Evolutionary conservation across 2,888 invertebrate species (phyloP), one percentile per base, ranked within the genome.

Genomic region (Idaea dimidiata): DNA sequence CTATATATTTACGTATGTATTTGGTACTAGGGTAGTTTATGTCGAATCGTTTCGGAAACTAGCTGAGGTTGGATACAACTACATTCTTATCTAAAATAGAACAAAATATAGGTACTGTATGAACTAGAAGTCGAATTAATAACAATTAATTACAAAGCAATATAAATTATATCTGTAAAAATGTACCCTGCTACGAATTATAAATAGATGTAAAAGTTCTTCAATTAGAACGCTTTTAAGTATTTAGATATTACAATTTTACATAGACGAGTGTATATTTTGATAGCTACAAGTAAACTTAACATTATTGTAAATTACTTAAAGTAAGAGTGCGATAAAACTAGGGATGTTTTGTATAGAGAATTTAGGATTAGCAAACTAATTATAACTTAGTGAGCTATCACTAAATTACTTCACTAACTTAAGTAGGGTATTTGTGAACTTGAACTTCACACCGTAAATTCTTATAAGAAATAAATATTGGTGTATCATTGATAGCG

Each of bases 11-110:
- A 17, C 14, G 6, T 16, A n/a, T 55, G 17, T 55, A 8, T 59
- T 68, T 65, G 69, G 66, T 73, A 75, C 76, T 56, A 17, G 56
- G 7, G 7, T 17, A 17, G 54, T 56, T 14, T 56, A 64, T 61
- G 65, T 69, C 61, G 54, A 62, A 54, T 54, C 24, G 18, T 59
- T 57, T 31, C 59, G 32, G 53, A 2, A 17, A 17, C 17, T 76
- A 75, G 76, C 66, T 60, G 17, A 8, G 54, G 10, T 43, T 43
- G 43, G 43, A 43, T 43, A 43, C 43, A 43, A 43, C 43, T 24
- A 16, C 43, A 43, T 14, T 43, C 14, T 14, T 43, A 43, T 14
- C 43, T 43, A 43, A 43, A 43, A 43, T 43, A 43, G 43, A 43
- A 10, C 7, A 43, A 43, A 43, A 43, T 43, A 14, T 43, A 43